phyloP scores from a whole-genome alignment of 2,888 invertebrate species.

The Physocephala rufipes region DNA sequence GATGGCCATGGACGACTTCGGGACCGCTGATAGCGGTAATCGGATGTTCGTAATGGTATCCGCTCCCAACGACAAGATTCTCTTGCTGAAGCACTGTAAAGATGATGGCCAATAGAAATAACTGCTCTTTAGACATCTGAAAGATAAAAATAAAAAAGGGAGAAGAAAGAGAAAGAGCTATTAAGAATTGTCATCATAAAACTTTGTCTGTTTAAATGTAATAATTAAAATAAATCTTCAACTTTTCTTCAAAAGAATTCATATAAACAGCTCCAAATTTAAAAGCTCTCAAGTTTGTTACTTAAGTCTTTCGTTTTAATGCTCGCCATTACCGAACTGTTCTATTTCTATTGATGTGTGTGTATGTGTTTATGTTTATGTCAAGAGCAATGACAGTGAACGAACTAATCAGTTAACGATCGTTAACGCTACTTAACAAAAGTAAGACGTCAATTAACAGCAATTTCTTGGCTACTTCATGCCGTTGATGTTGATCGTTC shows the following conservation, averaged over 20 bases:
- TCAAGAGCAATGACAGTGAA: constrained; percentile 1
- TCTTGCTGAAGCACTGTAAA: background rate
- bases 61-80: constrained; percentile 40
- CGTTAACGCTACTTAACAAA: background rate
- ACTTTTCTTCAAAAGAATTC: background rate
- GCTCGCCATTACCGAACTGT: background rate
- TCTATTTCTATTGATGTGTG: background rate
- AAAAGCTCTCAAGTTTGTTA: constrained; percentile 51
- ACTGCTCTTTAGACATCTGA: constrained; percentile 46
- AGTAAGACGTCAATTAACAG: background rate
- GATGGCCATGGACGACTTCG: constrained; percentile 46
- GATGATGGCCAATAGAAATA: constrained; percentile 12
- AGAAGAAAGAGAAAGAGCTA: background rate
- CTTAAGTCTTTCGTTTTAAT: constrained; percentile 53
- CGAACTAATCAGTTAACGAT: background rate
- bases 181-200: background rate
- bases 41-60: constrained; percentile 53
- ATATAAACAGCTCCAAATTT: background rate
- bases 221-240: background rate
- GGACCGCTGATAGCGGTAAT: constrained; percentile 47
- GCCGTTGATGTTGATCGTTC: background rate
- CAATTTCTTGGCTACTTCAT: constrained; percentile 1
- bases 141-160: constrained; percentile 25
- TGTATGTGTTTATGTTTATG: background rate
- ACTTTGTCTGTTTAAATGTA: background rate